Conservation (phyloP, 2,113 vertebrate species). For the Apodemus speciosus region DNA sequence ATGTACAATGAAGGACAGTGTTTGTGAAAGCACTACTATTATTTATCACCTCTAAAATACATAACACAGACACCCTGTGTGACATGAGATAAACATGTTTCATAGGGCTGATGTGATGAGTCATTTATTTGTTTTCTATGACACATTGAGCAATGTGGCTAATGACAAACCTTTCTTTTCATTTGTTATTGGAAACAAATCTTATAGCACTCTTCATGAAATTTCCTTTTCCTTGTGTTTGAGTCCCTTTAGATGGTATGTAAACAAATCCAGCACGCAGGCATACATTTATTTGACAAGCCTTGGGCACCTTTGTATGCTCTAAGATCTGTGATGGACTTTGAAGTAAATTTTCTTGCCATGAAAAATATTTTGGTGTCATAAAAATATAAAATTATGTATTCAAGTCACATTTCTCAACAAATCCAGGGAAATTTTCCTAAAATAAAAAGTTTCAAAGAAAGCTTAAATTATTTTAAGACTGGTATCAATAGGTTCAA, state of each 20-base stretch:
- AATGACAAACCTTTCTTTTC: not conserved
- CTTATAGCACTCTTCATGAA: not conserved
- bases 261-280: not conserved
- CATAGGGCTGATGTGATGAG: not conserved
- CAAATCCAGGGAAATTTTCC: not conserved
- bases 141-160: not conserved
- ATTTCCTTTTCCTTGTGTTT: not conserved
- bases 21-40: not conserved
- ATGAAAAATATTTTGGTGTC: not conserved
- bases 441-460: not conserved
- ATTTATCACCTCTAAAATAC: not conserved
- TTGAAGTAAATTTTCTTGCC: not conserved
- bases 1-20: not conserved
- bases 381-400: not conserved
- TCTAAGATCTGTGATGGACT: not conserved
- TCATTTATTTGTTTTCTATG: not conserved
- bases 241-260: not conserved
- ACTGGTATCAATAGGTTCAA: not conserved
- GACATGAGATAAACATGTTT: not conserved
- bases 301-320: not conserved
- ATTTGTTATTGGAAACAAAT: conserved; percentile 29
- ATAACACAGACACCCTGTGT: not conserved
- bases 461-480: not conserved
- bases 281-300: not conserved
- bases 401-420: not conserved